These are phyloP conservation scores for Entomobrya proxima DNA, from an alignment of 2,888 invertebrate species.

Conservation along the genomic window DNA sequence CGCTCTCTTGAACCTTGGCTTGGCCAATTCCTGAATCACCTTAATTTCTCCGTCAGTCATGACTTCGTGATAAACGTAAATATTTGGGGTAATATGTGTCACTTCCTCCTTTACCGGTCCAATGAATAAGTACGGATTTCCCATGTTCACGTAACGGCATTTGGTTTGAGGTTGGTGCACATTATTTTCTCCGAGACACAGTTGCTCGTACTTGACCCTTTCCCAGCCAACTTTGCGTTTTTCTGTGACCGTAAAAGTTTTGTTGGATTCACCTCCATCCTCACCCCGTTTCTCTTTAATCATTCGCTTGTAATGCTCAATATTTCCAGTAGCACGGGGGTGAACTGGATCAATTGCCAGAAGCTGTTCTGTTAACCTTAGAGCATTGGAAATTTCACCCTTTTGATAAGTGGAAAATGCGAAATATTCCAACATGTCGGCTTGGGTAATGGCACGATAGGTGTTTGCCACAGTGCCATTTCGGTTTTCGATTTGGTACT, in stretches of 20 bases:
- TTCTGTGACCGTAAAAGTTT: conserved; percentile 72
- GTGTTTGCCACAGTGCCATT: conserved; percentile 66
- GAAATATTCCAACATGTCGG: conserved; percentile 94
- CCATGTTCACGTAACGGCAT: conserved; percentile 85
- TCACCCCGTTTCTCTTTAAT: conserved; percentile 71
- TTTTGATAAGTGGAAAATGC: conserved; percentile 95
- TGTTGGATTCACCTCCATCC: conserved; percentile 72
- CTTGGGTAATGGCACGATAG: conserved; percentile 81
- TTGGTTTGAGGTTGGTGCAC: conserved; percentile 80
- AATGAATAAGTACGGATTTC: conserved; percentile 84
- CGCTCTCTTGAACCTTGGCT: conserved; percentile 92
- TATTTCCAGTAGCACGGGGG: conserved; percentile 76
- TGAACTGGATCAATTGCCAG: conserved; percentile 89
- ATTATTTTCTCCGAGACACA: conserved; percentile 87
- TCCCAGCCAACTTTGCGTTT: conserved; percentile 73
- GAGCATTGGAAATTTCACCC: conserved; percentile 85
- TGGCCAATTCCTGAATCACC: conserved; percentile 88
- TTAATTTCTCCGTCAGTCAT: conserved; percentile 92
- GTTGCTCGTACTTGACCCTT: conserved; percentile 81
- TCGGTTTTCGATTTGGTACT: conserved; percentile 83
- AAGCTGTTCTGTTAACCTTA: conserved; percentile 92
- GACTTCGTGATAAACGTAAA: conserved; percentile 92
- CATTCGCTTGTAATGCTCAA: conserved; percentile 72
- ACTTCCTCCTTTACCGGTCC: conserved; percentile 92
- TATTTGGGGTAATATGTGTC: conserved; percentile 86